Evolutionary conservation across 1,140 invertebrate genomes (phyloP).

Genomic region (Diachasma alloeum): DNA sequence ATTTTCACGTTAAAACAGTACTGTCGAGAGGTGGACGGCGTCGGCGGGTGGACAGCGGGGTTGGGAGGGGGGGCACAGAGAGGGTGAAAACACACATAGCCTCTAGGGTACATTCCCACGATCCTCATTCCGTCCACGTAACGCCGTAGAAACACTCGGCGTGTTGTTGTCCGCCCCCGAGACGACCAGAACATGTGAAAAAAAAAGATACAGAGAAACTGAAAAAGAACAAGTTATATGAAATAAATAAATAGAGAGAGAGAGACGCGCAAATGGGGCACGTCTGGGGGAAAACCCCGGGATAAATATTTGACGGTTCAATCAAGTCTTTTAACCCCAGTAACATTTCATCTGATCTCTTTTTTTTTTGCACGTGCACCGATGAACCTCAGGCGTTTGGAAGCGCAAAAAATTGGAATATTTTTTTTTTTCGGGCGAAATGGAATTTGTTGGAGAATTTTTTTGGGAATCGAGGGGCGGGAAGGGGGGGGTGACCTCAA

Average conservation of each 20-base stretch:
- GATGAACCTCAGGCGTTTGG: not conserved
- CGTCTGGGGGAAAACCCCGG: not conserved
- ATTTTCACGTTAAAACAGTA: slow-evolving; percentile 7
- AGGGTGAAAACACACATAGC: not conserved
- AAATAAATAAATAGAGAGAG: not conserved
- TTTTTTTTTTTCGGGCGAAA: too few species aligned
- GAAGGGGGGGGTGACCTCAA: too few species aligned
- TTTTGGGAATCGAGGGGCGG: too few species aligned
- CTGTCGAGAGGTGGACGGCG: not conserved
- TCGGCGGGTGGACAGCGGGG: too few species aligned
- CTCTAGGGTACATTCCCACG: slow-evolving; percentile 17
- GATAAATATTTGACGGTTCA: slow-evolving; percentile 25
- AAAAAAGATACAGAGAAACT: not conserved
- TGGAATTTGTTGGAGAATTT: too few species aligned
- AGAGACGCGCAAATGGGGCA: not conserved
- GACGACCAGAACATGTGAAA: slow-evolving; percentile 14
- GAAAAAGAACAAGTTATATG: slow-evolving; percentile 2
- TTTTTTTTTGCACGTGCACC: not conserved
- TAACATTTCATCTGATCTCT: not conserved
- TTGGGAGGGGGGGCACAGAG: not conserved
- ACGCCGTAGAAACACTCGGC: slow-evolving; percentile 26
- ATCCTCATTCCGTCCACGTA: slow-evolving; percentile 31
- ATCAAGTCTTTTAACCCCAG: slow-evolving; percentile 15
- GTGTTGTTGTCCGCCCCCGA: slow-evolving; percentile 22
- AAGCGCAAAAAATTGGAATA: not conserved